Conservation (phyloP, 2,113 vertebrate species). For the Thomomys bottae region DNA sequence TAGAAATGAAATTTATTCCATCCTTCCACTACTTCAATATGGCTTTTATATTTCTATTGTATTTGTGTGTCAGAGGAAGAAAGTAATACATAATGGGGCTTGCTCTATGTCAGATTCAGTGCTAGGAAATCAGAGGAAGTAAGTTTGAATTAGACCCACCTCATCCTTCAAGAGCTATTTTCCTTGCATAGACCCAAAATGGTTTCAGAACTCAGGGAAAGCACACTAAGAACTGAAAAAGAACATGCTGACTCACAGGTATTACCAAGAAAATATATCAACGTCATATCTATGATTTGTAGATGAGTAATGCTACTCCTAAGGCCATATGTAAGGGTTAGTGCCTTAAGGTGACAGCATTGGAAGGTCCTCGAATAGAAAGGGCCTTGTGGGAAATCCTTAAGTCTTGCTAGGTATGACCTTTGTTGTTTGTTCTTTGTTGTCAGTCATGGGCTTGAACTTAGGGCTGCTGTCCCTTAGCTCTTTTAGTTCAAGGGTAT, state of each 20-base stretch:
- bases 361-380: neutral
- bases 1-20: slow-evolving; percentile 32
- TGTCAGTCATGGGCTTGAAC: neutral
- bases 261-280: neutral
- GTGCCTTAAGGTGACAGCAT: neutral
- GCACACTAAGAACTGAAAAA: rapidly evolving
- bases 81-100: neutral
- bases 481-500: no score
- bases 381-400: no score
- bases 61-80: neutral
- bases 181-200: neutral
- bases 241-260: rapidly evolving
- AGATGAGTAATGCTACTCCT: neutral
- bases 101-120: neutral
- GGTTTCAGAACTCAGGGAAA: neutral
- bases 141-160: neutral
- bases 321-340: no score
- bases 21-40: neutral
- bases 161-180: neutral
- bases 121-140: neutral
- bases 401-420: no score
- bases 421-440: no score
- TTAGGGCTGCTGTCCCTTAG: no score
- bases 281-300: neutral
- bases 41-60: slow-evolving; percentile 17